Conservation (phyloP, 64 coral and sea anemone genomes). For the Montipora sp. region DNA sequence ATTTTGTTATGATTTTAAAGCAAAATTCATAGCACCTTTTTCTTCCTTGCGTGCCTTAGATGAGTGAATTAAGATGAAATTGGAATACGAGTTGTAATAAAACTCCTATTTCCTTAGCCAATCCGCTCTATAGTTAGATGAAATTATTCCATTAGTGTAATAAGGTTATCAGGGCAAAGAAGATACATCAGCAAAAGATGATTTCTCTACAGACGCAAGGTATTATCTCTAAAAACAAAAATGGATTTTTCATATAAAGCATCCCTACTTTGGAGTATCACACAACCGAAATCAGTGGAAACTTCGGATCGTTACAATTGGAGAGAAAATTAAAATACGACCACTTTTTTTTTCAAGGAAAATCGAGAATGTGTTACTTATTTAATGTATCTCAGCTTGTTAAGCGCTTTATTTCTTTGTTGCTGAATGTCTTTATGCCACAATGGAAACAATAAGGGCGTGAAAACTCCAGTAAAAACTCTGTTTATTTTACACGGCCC, state of each 20-base stretch:
- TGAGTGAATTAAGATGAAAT: neutral
- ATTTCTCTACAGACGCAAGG: neutral
- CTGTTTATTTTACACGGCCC: neutral
- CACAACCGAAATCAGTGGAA: too few relatives aligned
- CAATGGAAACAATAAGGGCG: neutral
- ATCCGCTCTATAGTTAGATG: neutral
- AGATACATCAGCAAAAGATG: neutral
- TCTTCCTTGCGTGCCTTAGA: too few relatives aligned
- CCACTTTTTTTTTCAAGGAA: neutral
- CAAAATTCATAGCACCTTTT: too few relatives aligned
- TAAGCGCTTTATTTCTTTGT: neutral
- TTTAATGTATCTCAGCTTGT: neutral
- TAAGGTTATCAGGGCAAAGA: neutral
- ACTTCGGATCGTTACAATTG: too few relatives aligned
- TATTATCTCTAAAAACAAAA: too few relatives aligned
- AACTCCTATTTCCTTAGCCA: neutral
- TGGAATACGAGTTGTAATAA: too few relatives aligned
- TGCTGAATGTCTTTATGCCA: neutral
- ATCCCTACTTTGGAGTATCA: neutral
- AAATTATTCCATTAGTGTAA: neutral
- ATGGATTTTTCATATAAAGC: neutral
- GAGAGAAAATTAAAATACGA: too few relatives aligned
- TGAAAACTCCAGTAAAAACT: neutral
- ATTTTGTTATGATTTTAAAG: too few relatives aligned
- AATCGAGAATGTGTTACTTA: neutral